phyloP scores from a whole-genome alignment of 2,797 vertebrate genomes.

The Coregonus ussuriensis region DNA sequence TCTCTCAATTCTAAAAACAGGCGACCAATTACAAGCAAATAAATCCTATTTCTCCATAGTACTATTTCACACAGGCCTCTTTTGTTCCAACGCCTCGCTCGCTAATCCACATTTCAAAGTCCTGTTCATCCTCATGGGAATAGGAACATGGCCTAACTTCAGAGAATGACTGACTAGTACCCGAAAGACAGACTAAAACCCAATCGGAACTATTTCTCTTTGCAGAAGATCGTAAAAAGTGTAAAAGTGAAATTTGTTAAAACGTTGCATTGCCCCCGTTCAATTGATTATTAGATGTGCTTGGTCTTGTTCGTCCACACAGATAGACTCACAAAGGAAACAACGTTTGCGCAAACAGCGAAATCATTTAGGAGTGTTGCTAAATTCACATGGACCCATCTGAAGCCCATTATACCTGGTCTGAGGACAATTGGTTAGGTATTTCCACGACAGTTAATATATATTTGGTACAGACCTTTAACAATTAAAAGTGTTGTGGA shows the following conservation, averaged over 20 bases:
- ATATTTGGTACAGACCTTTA: background rate
- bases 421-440: background rate
- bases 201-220: background rate
- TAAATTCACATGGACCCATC: background rate
- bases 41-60: constrained; percentile 30
- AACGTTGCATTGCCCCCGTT: background rate
- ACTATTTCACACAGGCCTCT: constrained; percentile 11
- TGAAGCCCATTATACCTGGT: background rate
- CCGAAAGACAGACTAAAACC: background rate
- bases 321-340: too few relatives aligned
- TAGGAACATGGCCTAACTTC: background rate
- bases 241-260: background rate
- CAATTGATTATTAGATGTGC: background rate
- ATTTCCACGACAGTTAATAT: background rate
- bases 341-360: background rate
- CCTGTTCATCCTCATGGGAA: background rate
- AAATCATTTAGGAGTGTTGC: background rate
- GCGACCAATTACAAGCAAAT: constrained; percentile 14
- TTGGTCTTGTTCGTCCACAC: background rate
- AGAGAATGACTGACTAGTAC: background rate
- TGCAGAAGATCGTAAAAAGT: background rate
- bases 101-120: constrained; percentile 13
- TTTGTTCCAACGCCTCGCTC: constrained; percentile 16
- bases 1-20: background rate
- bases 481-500: background rate